Base-by-base conservation (phyloP, 2,797 vertebrate genomes). In the Salmo trutta region DNA sequence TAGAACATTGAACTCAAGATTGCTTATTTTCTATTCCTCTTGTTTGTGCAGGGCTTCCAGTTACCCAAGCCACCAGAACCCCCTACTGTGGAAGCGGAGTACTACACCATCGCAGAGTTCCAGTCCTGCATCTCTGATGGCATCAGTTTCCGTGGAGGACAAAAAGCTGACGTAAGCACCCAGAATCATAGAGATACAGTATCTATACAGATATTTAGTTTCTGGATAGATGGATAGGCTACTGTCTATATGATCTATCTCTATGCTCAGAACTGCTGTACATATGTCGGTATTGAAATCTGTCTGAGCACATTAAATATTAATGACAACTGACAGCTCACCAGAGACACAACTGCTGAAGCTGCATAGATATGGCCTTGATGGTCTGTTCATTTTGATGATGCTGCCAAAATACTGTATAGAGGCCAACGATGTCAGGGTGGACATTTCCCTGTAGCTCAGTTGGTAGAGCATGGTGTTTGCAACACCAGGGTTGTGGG, bases 41-140 rank as follows among this genome's bases (percentile, higher is more conserved):
- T 21, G 56, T 80, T 83, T 69, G 27, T 12, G 0, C 82, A 99
- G 97, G 97, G 97, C 70, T 98, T 99, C 91, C 97, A 98, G 93
- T 94, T 99, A 88, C 98, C 98, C 8, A 99, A 99, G 86, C 98
- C 98, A 27, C 98, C 98, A 86, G 98, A 97, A 93, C 97, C 98
- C 87, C 98, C 98, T 91, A 97, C 97, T 3, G 98, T 99, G 80
- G 98, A 99, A 96, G 97, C 98, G 71, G 98, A 99, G 93, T 99
- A 99, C 91, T 99, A 99, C 95, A 99, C 98, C 54, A 99, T 99
- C 77, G 97, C 98, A 6, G 98, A 99, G 87, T 99, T 99, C 94
- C 98, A 99, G 93, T 99, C 98, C 0, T 97, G 96, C 62, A 99
- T 99, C 86, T 98, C 98, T 21, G 98, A 99, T 79, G 98, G 98